Percentiles rank a stretch among this genome's conserved stretches.
Conservation (phyloP, 1,140 invertebrate genomes). For the Lucilia sericata region DNA sequence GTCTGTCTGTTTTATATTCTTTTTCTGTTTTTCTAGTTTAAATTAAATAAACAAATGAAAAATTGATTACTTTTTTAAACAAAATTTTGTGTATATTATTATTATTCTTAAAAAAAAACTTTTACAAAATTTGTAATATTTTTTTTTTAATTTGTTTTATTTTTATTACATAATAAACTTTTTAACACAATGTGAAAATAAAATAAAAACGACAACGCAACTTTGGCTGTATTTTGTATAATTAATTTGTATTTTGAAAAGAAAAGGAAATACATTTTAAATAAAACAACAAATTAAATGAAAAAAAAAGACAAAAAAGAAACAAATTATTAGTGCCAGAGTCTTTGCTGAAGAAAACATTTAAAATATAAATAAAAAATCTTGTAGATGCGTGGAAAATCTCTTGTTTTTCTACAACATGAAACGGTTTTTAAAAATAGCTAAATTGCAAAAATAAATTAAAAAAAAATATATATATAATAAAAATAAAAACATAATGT, state of each 20-base stretch:
- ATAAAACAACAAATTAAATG: neutral
- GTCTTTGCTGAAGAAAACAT: neutral
- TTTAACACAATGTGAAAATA: constrained; percentile 1
- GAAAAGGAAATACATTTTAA: constrained; percentile 7
- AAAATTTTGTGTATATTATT: neutral
- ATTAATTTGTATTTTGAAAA: neutral
- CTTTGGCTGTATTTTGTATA: neutral
- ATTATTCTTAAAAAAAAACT: neutral
- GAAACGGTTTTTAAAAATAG: neutral
- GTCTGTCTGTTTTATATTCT: neutral
- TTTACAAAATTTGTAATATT: neutral
- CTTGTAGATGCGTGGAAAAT: constrained; percentile 18
- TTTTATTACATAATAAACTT: constrained; percentile 21
- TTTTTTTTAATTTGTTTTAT: neutral
- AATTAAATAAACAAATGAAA: neutral
- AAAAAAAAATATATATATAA: neutral
- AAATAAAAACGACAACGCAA: neutral
- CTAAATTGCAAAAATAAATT: constrained; percentile 9
- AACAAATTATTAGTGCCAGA: neutral
- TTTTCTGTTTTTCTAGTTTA: neutral
- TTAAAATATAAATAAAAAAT: constrained; percentile 4
- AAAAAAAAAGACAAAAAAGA: neutral
- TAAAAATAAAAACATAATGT: neutral
- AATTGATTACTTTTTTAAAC: neutral
- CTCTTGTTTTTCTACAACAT: neutral